phyloP scores from a whole-genome alignment of 2,113 vertebrate genomes.

The Hydropotes inermis region DNA sequence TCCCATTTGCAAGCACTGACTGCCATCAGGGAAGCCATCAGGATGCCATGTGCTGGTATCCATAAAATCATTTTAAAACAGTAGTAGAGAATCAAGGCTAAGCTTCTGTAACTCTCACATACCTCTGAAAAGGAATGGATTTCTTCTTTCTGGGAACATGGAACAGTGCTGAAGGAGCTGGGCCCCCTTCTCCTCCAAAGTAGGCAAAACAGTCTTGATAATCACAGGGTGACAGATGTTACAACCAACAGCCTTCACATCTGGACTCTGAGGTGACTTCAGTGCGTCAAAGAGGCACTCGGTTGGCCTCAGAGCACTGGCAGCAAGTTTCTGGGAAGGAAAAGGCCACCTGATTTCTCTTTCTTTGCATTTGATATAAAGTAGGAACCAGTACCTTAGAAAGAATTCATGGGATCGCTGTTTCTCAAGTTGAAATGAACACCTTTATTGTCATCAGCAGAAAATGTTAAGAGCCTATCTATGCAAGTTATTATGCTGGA shows the following conservation, averaged over 20 bases:
- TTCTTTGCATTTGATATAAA: background rate
- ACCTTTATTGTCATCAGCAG: background rate
- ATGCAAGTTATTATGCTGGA: background rate
- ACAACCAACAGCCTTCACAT: background rate
- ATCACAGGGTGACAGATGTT: fast-evolving
- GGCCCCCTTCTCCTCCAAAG: background rate
- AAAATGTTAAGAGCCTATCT: background rate
- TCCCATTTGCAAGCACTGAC: background rate
- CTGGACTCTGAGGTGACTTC: background rate
- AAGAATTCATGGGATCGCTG: background rate
- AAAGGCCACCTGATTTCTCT: background rate
- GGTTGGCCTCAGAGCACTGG: background rate
- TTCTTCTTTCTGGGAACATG: background rate
- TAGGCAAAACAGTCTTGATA: background rate
- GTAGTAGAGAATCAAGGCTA: background rate
- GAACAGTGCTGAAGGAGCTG: background rate
- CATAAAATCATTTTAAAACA: background rate
- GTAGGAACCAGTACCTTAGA: background rate
- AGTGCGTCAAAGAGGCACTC: background rate
- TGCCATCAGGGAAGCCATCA: background rate
- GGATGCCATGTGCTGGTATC: background rate
- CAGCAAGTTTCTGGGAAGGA: background rate
- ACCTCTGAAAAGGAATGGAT: background rate
- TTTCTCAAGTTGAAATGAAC: background rate
- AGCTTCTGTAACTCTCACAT: background rate